Base-by-base conservation (phyloP, 2,113 vertebrate species). In the Nibea coibor region DNA sequence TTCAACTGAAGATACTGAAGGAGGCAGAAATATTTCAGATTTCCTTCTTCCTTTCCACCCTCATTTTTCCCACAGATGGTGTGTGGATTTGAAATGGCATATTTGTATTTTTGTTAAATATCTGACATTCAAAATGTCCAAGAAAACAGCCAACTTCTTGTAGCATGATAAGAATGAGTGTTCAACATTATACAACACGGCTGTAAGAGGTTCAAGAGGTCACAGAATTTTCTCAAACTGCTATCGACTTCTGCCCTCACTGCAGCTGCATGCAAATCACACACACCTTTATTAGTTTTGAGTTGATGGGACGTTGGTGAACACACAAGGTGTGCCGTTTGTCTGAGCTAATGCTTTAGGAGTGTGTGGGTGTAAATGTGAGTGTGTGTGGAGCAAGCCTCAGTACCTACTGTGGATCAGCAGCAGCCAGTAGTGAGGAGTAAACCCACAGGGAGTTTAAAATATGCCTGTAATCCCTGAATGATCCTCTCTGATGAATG, bases 381-480 rank as follows among this genome's bases (percentile, higher is more conserved):
- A 70, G 43, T 69, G 39, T 51, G 68, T 58, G 26, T 22, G 10
- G 1, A 12, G 6, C 24, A 16, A 58, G 8, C 58, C 16, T 64
- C 31, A 51, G 28, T 22, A 24, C 45, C 57, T 82, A 12, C 62
- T 63, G 62, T 22, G 26, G 17, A 63, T 73, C 70, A 54, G 8
- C 58, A 59, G 74, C 67, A 39, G 56, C 57, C 70, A 69, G 31
- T 5, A n/a, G 22, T 74, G 58, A 79, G 56, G 62, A 69, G 48
- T 28, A 65, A 68, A 56, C 43, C 69, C n/a, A 62, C 31, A 39
- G 58, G 51, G 77, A 75, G 65, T 75, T 78, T 50, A 45, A 82
- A 78, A 80, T 67, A 69, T 80, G 58, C 68, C 69, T 70, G 58
- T 73, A 77, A 83, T 81, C 85, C 67, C 39, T 35, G 19, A 84